Percentiles rank a stretch among this genome's conserved stretches.
phyloP scores from a whole-genome alignment of 1,140 invertebrate genomes.

The Drosophila persimilis region DNA sequence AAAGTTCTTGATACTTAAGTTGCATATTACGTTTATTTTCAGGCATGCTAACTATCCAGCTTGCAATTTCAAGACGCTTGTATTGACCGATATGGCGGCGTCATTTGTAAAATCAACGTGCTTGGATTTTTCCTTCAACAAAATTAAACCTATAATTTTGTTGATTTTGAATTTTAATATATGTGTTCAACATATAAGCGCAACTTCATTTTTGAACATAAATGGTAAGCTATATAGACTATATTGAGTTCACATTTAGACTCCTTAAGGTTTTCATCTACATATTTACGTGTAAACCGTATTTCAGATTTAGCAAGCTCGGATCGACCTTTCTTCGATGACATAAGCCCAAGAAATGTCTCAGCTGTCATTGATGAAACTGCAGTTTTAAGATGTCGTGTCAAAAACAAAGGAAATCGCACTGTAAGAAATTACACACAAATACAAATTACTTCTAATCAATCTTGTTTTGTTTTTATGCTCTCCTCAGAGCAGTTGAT shows the following conservation, averaged over 20 bases:
- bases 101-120: constrained; percentile 8
- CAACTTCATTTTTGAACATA: constrained; percentile 54
- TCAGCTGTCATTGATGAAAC: constrained; percentile 93
- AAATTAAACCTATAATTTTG: constrained; percentile 54
- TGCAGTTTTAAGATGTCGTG: constrained; percentile 91
- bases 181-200: constrained; percentile 63
- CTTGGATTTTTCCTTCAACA: constrained; percentile 34
- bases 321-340: constrained; percentile 92
- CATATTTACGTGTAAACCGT: not conserved
- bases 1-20: too few species aligned
- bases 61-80: not conserved
- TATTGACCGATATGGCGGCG: constrained; percentile 14
- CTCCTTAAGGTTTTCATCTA: not conserved
- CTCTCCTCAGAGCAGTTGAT: too few species aligned
- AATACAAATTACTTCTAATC: not conserved
- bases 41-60: constrained; percentile 1
- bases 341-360: constrained; percentile 91
- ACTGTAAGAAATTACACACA: constrained; percentile 85
- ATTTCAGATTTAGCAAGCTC: constrained; percentile 66
- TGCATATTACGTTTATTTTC: too few species aligned
- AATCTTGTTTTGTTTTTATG: too few species aligned
- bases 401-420: constrained; percentile 93
- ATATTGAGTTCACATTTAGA: constrained; percentile 52
- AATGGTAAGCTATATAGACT: constrained; percentile 51
- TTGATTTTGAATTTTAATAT: constrained; percentile 68